Evolutionary conservation across 2,888 invertebrate species (phyloP), one percentile per base, ranked within the genome.

Genomic region (Keiferia lycopersicella): DNA sequence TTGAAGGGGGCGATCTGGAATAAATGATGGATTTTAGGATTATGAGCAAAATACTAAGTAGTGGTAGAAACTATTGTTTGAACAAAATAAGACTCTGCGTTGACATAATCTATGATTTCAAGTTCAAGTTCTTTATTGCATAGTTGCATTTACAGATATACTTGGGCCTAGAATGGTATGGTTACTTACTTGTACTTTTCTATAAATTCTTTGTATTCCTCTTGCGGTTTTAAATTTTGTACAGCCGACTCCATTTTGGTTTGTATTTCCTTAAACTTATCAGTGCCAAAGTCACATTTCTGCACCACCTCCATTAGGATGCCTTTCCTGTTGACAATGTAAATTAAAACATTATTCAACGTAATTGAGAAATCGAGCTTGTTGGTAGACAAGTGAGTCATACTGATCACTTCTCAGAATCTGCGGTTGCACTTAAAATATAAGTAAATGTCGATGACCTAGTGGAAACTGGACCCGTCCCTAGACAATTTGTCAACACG

Each of bases 181-280:
- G 6, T 12, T 30, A 86, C 93, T 89, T 88, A 98, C 97, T 95
- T 97, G 88, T 97, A 95, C 88, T 96, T 97, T 78, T 96, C 96
- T 68, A 96, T 95, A 79, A 98, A 97, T 78, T 97, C 96, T 83
- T 94, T 95, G 82, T 98, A 98, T 85, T 98, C 98, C 71, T 96
- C 96, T 67, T 94, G 93, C 16, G 97, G 97, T 88, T 95, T 95
- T 68, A 98, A 94, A 68, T 94, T 93, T 78, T 96, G 95, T 71
- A 98, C 94, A 73, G 94, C 94, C 66, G 93, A 93, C 79, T 96
- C 95, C 74, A 97, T 95, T 79, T 95, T 94, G 74, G 93, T 94
- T 81, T 97, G 96, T 68, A 96, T 94, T 78, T 96, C 96, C 68
- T 93, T 92, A 80, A 96, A 97, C 83, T 96, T 96, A 70, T 96